Base-by-base conservation (phyloP, 2,888 invertebrate genomes). In the Atherix ibis region DNA sequence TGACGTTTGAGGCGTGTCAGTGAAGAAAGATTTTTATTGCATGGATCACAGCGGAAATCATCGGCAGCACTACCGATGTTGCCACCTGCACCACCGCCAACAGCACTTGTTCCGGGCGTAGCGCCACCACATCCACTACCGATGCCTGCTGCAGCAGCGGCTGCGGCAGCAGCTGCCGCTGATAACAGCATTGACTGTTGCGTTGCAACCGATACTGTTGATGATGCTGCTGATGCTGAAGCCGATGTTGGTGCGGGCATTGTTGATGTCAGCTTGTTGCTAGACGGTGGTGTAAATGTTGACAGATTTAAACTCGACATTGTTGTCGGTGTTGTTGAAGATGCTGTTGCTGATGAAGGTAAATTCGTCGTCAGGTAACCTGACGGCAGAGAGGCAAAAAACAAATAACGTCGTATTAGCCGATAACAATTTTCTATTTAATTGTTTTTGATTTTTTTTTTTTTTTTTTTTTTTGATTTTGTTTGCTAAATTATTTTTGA, bases 11-110 rank as follows among this genome's bases (percentile, higher is more conserved):
- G 76, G 59, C 83, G 74, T 55, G 83, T 83, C 63, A 83, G 68
- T 52, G 82, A 82, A 56, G 82, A 82, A 58, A 84, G 70, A 66
- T 79, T 82, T 73, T 84, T 84, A 75, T 83, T 83, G 78, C 83
- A 84, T 53, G 83, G 83, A 71, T 82, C 82, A 69, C 83, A 84
- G 65, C 83, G 76, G 73, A 81, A 83, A 70, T 82, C 82, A 68
- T 83, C 82, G 65, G 76, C 76, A 68, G 82, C 82, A 65, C 76
- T 76, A 39, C 58, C 55, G 4, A 44, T 48, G 37, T 49, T 48
- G 16, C 48, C 44, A 18, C 25, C 30, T 13, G 35, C 24, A 22
- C 18, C 18, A 8, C 22, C 17, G 9, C 32, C 32, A 3, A 43
- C 40, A 13, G 51, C 48, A 22, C 49, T 50, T 35, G 50, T 48